Evolutionary conservation across 1,140 invertebrate species (phyloP).

Genomic region (Aphelenchoides fujianensis): DNA sequence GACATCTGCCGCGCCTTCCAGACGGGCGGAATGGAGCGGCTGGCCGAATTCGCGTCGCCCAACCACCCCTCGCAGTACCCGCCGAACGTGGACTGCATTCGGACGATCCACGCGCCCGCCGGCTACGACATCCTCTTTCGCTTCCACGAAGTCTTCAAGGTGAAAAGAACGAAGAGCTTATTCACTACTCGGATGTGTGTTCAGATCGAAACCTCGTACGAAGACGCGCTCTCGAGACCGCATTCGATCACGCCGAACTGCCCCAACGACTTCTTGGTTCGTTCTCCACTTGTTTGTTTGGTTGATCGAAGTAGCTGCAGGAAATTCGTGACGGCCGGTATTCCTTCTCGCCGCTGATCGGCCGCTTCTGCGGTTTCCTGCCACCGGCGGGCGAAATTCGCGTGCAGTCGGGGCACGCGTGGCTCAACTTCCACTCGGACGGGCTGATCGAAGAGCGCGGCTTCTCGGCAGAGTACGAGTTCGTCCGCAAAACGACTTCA

Average conservation of each 20-base stretch:
- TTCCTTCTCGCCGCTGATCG: constrained; percentile 41
- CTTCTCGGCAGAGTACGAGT: constrained; percentile 44
- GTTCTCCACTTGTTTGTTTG: constrained; percentile 26
- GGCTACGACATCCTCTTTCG: constrained; percentile 40
- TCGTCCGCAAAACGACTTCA: constrained; percentile 28
- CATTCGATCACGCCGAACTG: constrained; percentile 27
- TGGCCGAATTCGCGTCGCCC: constrained; percentile 42
- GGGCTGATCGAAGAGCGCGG: constrained; percentile 40
- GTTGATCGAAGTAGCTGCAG: constrained; percentile 13
- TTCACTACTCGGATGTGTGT: background rate
- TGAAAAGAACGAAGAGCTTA: background rate
- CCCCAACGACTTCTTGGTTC: constrained; percentile 45
- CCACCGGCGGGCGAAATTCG: constrained; percentile 31
- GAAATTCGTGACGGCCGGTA: constrained; percentile 46
- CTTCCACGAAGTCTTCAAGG: constrained; percentile 42
- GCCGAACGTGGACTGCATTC: constrained; percentile 34
- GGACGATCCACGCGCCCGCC: constrained; percentile 35
- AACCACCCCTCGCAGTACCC: constrained; percentile 40
- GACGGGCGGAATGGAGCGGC: constrained; percentile 28
- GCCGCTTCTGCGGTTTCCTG: constrained; percentile 34
- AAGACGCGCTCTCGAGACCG: constrained; percentile 18
- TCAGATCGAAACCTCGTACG: constrained; percentile 48
- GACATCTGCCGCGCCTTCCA: constrained; percentile 22
- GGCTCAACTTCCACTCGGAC: constrained; percentile 44
- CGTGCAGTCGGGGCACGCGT: constrained; percentile 31